phyloP scores from a whole-genome alignment of 2,888 invertebrate genomes.

The Chloroclysta siterata region DNA sequence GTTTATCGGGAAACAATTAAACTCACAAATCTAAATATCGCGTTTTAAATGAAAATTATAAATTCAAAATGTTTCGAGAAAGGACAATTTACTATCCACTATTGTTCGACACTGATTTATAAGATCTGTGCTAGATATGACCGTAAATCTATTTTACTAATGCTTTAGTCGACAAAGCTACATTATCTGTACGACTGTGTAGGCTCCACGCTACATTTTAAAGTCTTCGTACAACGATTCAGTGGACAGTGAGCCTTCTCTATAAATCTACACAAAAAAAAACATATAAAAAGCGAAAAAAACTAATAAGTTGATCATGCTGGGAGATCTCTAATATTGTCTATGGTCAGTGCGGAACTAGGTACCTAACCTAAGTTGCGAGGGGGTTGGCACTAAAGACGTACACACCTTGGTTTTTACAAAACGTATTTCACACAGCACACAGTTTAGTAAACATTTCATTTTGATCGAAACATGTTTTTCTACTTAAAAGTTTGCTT shows the following conservation, averaged over 20 bases:
- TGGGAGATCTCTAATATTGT: conserved; percentile 3
- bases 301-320: conserved; percentile 19
- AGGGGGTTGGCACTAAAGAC: conserved; percentile 35
- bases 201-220: background rate
- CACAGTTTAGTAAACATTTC: too few species aligned
- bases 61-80: background rate
- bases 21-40: too few species aligned
- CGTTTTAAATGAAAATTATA: too few species aligned
- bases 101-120: background rate
- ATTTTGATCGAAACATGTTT: too few species aligned
- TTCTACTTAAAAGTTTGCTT: too few species aligned
- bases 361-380: conserved; percentile 39
- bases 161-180: background rate
- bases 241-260: background rate
- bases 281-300: conserved; percentile 29
- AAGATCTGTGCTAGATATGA: too few species aligned
- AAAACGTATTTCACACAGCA: conserved; percentile 24
- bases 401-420: conserved; percentile 23
- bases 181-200: background rate
- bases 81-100: background rate
- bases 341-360: conserved; percentile 28
- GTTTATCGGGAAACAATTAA: too few species aligned
- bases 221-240: background rate
- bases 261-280: conserved; percentile 12
- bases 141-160: too few species aligned